A percentile compares a stretch with the other conserved stretches of the same genome.
These are phyloP conservation scores for Tachysurus fulvidraco DNA, from an alignment of 2,113 vertebrate species.

Conservation along the genomic window DNA sequence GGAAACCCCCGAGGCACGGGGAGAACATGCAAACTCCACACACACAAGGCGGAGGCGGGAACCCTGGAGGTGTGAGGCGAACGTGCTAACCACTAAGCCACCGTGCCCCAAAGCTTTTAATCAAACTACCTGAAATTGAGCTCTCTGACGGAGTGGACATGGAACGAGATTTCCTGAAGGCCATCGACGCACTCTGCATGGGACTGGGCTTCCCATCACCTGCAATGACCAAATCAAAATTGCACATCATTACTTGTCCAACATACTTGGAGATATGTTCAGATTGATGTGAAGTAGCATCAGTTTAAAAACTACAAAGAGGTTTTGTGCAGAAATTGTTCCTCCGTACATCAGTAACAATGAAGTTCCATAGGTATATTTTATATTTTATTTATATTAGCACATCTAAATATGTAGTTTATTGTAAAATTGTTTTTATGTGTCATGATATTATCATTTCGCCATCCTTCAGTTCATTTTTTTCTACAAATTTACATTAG, in stretches of 20 bases:
- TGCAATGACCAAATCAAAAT: constrained; percentile 48
- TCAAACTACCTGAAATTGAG: constrained; percentile 54
- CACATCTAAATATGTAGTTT: neutral
- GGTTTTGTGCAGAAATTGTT: neutral
- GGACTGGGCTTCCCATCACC: constrained; percentile 61
- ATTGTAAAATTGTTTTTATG: neutral
- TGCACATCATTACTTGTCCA: neutral
- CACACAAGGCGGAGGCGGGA: no score
- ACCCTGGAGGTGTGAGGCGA: no score
- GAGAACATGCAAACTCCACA: no score
- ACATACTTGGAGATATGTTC: no score
- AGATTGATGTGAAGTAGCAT: neutral
- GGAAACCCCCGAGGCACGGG: no score
- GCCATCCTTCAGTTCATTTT: neutral
- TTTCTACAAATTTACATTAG: no score
- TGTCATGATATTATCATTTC: neutral
- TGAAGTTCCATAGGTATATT: neutral
- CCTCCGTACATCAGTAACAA: neutral
- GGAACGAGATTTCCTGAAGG: constrained; percentile 73
- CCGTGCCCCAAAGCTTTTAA: no score
- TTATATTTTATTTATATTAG: neutral
- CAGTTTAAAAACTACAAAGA: neutral
- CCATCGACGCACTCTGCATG: constrained; percentile 58
- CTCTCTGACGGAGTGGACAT: constrained; percentile 68
- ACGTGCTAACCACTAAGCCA: no score